A percentile compares a stretch with the other conserved stretches of the same genome.
Conservation (phyloP, 92 coral and sea anemone species). For the Zoanthus sansibaricus region DNA sequence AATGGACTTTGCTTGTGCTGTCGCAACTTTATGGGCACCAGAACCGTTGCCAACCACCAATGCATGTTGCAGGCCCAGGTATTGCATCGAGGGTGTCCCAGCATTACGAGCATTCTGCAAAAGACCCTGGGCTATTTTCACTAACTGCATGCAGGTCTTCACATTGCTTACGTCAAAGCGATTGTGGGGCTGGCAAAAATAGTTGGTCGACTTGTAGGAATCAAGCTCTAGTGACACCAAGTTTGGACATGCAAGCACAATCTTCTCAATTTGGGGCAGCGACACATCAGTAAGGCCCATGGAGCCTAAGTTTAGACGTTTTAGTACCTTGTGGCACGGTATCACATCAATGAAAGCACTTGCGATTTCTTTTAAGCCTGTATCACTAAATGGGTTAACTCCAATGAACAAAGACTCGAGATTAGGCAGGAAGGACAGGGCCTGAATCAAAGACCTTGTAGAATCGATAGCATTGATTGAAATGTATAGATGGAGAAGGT, state of each 20-base stretch:
- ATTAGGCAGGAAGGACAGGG: conserved; percentile 56
- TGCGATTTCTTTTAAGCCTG: conserved; percentile 54
- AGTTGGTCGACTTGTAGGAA: conserved; percentile 74
- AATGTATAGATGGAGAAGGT: conserved; percentile 63
- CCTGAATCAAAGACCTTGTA: conserved; percentile 37
- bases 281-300: conserved; percentile 67
- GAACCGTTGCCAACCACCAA: conserved; percentile 54
- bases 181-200: conserved; percentile 66
- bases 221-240: conserved; percentile 68
- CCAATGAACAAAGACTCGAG: conserved; percentile 68
- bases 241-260: conserved; percentile 64
- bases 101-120: conserved; percentile 52
- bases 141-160: conserved; percentile 41
- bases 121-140: conserved; percentile 54
- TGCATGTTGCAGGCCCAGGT: conserved; percentile 65
- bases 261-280: conserved; percentile 58
- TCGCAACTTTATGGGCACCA: conserved; percentile 27
- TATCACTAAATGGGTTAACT: conserved; percentile 59
- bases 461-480: conserved; percentile 71
- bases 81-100: conserved; percentile 50
- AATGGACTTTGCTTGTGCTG: conserved; percentile 48
- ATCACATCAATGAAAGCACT: conserved; percentile 21
- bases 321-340: conserved; percentile 53
- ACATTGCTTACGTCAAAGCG: conserved; percentile 60
- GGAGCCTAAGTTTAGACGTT: conserved; percentile 59